Evolutionary conservation across 2,113 vertebrate genomes (phyloP).

Genomic region (Acanthochromis polyacanthus): DNA sequence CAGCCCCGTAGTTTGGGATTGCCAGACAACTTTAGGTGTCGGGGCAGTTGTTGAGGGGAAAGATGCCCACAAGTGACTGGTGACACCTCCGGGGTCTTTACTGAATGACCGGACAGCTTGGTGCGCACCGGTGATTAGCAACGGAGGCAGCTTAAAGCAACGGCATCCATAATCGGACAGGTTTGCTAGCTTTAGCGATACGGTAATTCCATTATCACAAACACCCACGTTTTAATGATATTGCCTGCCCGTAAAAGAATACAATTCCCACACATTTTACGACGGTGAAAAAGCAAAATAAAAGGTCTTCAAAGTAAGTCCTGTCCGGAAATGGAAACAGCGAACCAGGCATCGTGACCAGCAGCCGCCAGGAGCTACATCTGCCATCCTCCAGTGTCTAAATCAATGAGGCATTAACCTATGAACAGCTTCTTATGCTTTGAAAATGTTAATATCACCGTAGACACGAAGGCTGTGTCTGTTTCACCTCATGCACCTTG

Average conservation of each 20-base stretch:
- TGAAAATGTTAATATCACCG: not conserved
- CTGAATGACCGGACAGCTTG: not conserved
- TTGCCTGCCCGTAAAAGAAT: not conserved
- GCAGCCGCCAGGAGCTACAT: not conserved
- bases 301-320: too few species aligned
- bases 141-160: not conserved
- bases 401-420: not conserved
- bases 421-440: not conserved
- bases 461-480: not conserved
- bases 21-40: not conserved
- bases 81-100: not conserved
- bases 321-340: slow-evolving; percentile 29
- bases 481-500: too few species aligned
- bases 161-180: slow-evolving; percentile 3
- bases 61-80: not conserved
- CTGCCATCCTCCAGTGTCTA: not conserved
- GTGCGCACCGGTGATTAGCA: not conserved
- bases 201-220: not conserved
- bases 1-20: not conserved
- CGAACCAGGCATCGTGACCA: slow-evolving; percentile 27
- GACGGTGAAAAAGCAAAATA: not conserved
- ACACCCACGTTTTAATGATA: not conserved
- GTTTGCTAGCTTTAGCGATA: not conserved
- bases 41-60: not conserved
- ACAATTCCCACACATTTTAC: not conserved